These are phyloP conservation scores for Pammene fasciana DNA, from an alignment of 2,888 invertebrate genomes.

Conservation along the genomic window DNA sequence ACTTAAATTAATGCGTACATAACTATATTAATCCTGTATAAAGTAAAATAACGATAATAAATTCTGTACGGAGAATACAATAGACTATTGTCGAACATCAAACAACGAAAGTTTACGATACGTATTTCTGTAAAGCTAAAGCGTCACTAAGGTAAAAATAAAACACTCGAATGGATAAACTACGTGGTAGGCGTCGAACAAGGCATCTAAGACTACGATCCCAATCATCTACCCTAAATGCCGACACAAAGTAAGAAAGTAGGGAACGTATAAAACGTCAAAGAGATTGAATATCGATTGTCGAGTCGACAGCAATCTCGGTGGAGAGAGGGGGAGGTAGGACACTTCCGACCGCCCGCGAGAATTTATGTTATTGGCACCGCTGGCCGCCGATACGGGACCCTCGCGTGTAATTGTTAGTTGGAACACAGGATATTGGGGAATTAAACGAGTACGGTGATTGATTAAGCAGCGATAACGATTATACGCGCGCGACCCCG, in stretches of 20 bases:
- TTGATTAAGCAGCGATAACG: constrained; percentile 78
- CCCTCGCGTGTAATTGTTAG: constrained; percentile 81
- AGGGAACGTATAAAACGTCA: constrained; percentile 77
- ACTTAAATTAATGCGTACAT: no score
- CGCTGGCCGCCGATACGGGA: constrained; percentile 71
- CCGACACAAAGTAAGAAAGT: constrained; percentile 77
- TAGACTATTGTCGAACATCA: constrained; percentile 23
- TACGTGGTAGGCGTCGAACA: constrained; percentile 60
- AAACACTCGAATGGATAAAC: constrained; percentile 50
- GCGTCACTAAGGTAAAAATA: constrained; percentile 25
- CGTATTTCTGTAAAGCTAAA: constrained; percentile 27
- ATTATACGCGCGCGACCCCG: constrained; percentile 66
- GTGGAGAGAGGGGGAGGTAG: constrained; percentile 47
- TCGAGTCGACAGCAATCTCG: constrained; percentile 77
- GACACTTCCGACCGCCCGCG: constrained; percentile 73
- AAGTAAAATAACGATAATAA: not conserved
- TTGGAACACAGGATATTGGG: constrained; percentile 80
- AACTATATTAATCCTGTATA: not conserved
- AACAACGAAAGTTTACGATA: constrained; percentile 32
- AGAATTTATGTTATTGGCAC: constrained; percentile 82
- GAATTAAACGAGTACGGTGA: constrained; percentile 77
- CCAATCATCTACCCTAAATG: constrained; percentile 73
- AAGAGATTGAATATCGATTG: constrained; percentile 84
- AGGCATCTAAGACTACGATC: constrained; percentile 61
- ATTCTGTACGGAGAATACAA: constrained; percentile 4